Percentiles rank a stretch among this genome's conserved stretches.
These are phyloP conservation scores for Mustela nigripes DNA, from an alignment of 2,113 vertebrate species.

Conservation along the genomic window DNA sequence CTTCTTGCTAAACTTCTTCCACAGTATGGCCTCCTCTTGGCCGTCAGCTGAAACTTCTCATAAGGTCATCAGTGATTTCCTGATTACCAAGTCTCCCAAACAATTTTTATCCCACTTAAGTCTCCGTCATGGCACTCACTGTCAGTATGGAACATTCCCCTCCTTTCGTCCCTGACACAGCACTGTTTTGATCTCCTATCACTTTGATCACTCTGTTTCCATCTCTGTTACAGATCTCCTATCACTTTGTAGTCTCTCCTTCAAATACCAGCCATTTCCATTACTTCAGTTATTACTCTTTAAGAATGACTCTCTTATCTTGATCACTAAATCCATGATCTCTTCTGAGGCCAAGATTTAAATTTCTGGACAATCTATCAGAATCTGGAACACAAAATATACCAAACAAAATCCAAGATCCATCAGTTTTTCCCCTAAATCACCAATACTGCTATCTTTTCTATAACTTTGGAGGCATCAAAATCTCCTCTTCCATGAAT, in stretches of 20 bases:
- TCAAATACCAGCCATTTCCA: neutral
- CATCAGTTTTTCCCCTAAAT: neutral
- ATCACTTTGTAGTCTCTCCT: neutral
- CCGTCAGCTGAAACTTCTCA: neutral
- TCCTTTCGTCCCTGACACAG: neutral
- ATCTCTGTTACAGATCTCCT: neutral
- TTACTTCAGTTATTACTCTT: neutral
- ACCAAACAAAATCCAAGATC: neutral
- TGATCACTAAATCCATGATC: neutral
- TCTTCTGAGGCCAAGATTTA: constrained; percentile 25
- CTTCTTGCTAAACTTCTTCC: neutral
- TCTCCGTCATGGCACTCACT: neutral
- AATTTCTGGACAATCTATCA: neutral
- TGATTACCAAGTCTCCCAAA: neutral
- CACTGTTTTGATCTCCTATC: neutral
- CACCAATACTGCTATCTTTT: neutral
- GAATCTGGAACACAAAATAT: constrained; percentile 3
- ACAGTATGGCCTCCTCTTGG: neutral
- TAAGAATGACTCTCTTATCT: neutral
- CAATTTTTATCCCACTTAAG: neutral
- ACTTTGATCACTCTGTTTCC: neutral
- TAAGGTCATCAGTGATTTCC: neutral
- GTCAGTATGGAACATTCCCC: neutral
- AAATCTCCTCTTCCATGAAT: neutral
- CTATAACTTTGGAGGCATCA: neutral